These are phyloP conservation scores for Saccostrea echinata DNA, from an alignment of 1,140 invertebrate species.

Conservation along the genomic window DNA sequence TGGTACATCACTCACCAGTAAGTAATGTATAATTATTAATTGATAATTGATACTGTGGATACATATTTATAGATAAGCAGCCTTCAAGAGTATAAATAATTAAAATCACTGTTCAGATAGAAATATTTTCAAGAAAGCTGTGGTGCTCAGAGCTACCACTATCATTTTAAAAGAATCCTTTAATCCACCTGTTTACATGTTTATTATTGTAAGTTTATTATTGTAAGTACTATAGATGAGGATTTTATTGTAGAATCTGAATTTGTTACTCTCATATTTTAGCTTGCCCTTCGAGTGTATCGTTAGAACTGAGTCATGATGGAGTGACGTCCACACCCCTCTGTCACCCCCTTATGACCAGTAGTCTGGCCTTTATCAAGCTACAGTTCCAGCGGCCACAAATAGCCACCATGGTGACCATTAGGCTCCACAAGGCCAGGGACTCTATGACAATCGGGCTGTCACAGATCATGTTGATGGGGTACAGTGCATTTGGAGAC, in stretches of 20 bases:
- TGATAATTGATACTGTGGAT: not conserved
- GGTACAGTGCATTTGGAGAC: conserved; percentile 88
- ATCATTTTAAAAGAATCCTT: too few species aligned
- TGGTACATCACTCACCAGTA: conserved; percentile 89
- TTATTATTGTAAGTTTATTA: too few species aligned
- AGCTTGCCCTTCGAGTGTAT: conserved; percentile 94
- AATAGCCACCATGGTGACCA: conserved; percentile 84
- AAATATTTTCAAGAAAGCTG: too few species aligned
- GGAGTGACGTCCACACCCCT: conserved; percentile 83
- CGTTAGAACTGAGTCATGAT: conserved; percentile 87
- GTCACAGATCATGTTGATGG: conserved; percentile 91
- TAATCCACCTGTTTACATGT: too few species aligned
- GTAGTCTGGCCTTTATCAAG: conserved; percentile 91
- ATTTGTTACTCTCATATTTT: conserved; percentile 63
- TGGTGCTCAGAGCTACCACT: too few species aligned
- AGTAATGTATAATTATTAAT: conserved; percentile 64
- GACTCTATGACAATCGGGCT: conserved; percentile 93
- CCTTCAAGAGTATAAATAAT: too few species aligned
- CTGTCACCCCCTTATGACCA: conserved; percentile 88
- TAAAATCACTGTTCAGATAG: too few species aligned
- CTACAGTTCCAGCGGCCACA: conserved; percentile 90
- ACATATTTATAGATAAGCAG: too few species aligned
- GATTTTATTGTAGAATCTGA: too few species aligned
- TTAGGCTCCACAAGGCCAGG: conserved; percentile 89
- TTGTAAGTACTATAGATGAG: too few species aligned